phyloP scores from a whole-genome alignment of 2,888 invertebrate genomes.

The Netelia fuscicornis region DNA sequence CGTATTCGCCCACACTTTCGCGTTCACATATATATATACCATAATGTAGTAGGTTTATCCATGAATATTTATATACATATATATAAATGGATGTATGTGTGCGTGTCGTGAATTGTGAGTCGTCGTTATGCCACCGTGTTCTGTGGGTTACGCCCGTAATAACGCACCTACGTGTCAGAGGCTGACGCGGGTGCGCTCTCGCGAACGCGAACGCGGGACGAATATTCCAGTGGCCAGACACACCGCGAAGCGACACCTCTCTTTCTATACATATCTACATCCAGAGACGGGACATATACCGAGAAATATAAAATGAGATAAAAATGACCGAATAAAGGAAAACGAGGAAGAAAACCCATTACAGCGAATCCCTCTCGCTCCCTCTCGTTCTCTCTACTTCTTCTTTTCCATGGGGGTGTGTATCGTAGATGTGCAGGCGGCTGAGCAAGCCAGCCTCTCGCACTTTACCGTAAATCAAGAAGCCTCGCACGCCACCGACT shows the following conservation, averaged over 20 bases:
- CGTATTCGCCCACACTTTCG: conserved; percentile 69
- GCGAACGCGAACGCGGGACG: conserved; percentile 6
- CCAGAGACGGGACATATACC: conserved; percentile 24
- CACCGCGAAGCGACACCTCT: conserved; percentile 36
- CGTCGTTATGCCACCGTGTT: conserved; percentile 55
- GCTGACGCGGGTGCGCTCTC: conserved; percentile 25
- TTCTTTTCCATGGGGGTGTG: background rate
- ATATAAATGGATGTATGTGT: background rate
- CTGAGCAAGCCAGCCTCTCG: conserved; percentile 23
- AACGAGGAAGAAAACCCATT: conserved; percentile 44
- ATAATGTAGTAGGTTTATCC: conserved; percentile 4
- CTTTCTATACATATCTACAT: conserved; percentile 5
- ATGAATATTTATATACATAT: background rate
- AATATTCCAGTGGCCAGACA: conserved; percentile 55
- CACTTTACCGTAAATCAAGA: conserved; percentile 70
- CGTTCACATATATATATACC: background rate
- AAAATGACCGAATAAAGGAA: conserved; percentile 47
- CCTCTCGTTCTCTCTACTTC: background rate
- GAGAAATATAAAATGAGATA: conserved; percentile 59
- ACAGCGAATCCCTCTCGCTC: conserved; percentile 4
- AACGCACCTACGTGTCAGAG: conserved; percentile 68
- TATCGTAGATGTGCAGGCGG: background rate
- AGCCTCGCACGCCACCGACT: conserved; percentile 63
- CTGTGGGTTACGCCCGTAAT: conserved; percentile 69
- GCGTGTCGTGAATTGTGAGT: conserved; percentile 11